Base-by-base conservation (phyloP, 2,888 invertebrate species). In the Pelosia muscerda region DNA sequence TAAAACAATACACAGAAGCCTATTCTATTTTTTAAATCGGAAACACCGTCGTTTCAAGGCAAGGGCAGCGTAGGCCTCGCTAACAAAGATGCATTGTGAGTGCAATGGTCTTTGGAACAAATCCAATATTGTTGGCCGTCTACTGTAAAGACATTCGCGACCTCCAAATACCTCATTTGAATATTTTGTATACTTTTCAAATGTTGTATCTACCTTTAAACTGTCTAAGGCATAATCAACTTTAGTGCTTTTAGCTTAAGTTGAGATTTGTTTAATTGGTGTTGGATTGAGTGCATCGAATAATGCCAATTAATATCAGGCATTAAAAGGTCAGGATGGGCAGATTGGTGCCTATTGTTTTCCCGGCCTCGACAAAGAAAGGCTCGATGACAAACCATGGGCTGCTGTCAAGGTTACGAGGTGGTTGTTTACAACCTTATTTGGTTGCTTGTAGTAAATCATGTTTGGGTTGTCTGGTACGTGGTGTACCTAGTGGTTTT, bases 161-260 rank as follows among this genome's bases (percentile, higher is more conserved):
- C 94, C 93, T 93, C 93, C 93, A 93, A 94, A 94, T 92, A 91
- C 91, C 91, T 85, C 93, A 93, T 93, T 93, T 91, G 92, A 92
- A 92, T 92, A 88, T 73, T 76, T 73, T 57, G 63, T 66, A 71
- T 66, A 72, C 66, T 64, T 58, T 63, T 65, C 73, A 78, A 88
- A 86, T 68, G 81, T 38, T 82, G 6, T 79, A 90, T 86, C 76
- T 58, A 74, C 76, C 15, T 31, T 4, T 81, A 42, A 56, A 28
- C 15, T 23, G 58, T 9, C 0, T 57, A 77, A 11, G 31, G 19
- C 2, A 85, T 65, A 72, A 38, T 42, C 42, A 77, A 74, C 81
- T 75, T 68, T 79, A 72, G 2, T 0, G 0, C 0, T 15, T 13
- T 0, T 0, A 0, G 0, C 26, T 72, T 82, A 63, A 69, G 82